phyloP scores from a whole-genome alignment of 2,113 vertebrate genomes.

The Daubentonia madagascariensis region DNA sequence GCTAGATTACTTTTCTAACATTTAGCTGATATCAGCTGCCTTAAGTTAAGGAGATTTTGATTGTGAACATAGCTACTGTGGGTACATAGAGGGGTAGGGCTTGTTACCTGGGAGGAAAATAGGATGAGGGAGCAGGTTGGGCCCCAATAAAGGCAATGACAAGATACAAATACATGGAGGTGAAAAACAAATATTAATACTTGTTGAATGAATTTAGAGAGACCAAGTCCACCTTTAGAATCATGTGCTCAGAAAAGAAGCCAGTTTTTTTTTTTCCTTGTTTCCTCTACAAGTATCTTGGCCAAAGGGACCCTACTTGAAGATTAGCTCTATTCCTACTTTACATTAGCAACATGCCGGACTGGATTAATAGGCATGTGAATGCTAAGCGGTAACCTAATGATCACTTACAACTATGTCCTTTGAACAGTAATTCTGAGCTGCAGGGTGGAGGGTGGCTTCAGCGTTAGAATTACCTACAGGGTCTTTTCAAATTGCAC shows the following conservation, averaged over 20 bases:
- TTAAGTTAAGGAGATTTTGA: not conserved
- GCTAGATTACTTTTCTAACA: not conserved
- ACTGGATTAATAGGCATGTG: not conserved
- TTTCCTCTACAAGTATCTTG: not conserved
- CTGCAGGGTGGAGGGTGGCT: not conserved
- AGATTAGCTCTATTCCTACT: not conserved
- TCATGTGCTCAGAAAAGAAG: not conserved
- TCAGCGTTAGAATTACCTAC: not conserved
- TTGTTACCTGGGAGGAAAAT: not conserved
- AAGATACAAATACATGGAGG: not conserved
- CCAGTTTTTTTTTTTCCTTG: not conserved
- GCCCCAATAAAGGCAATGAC: not conserved
- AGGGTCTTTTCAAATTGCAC: not conserved
- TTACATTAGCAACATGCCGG: rapidly evolving
- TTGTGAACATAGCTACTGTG: rapidly evolving
- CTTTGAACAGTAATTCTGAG: not conserved
- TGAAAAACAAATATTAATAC: not conserved
- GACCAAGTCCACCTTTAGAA: not conserved
- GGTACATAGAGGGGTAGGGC: rapidly evolving
- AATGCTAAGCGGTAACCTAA: not conserved
- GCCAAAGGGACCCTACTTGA: not conserved
- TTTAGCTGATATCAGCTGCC: not conserved
- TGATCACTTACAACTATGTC: not conserved
- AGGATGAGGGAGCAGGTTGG: not conserved
- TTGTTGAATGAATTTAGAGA: not conserved